Evolutionary conservation across 2,797 vertebrate species (phyloP).

Genomic region (Acanthurus leucopareius): DNA sequence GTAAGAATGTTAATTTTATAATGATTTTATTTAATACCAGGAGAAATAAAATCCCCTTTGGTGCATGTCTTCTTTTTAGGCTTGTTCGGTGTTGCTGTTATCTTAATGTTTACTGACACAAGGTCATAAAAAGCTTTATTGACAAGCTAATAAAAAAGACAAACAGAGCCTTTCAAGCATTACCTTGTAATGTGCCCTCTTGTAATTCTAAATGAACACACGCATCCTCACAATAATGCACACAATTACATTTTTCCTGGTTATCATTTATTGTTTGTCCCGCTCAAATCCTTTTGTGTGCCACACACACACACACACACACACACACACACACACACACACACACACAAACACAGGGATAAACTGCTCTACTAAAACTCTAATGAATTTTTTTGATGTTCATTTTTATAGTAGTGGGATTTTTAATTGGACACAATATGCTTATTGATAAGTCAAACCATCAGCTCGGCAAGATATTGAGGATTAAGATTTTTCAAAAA

Average conservation of each 20-base stretch:
- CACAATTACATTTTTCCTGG: too few relatives aligned
- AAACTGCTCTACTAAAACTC: not conserved
- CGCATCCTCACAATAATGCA: not conserved
- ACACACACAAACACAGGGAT: not conserved
- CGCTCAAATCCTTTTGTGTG: too few relatives aligned
- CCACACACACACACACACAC: not conserved
- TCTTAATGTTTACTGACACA: constrained; percentile 24
- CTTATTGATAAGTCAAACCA: constrained; percentile 4
- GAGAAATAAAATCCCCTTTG: constrained; percentile 17
- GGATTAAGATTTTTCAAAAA: not conserved
- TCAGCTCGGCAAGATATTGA: not conserved
- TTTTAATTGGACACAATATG: not conserved
- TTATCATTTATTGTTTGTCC: too few relatives aligned
- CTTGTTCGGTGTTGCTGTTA: constrained; percentile 34
- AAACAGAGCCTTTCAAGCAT: constrained; percentile 21
- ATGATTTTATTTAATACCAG: constrained; percentile 49
- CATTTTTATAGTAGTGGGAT: not conserved
- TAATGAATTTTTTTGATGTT: constrained; percentile 1
- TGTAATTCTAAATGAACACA: not conserved
- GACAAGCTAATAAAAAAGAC: constrained; percentile 45
- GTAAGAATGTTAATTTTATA: constrained; percentile 44
- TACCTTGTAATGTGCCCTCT: constrained; percentile 31
- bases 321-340: constrained; percentile 1
- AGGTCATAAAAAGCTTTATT: constrained; percentile 43
- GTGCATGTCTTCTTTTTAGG: constrained; percentile 18